Evolutionary conservation across 1,140 invertebrate species (phyloP).

Genomic region (Brachystomella parvula): DNA sequence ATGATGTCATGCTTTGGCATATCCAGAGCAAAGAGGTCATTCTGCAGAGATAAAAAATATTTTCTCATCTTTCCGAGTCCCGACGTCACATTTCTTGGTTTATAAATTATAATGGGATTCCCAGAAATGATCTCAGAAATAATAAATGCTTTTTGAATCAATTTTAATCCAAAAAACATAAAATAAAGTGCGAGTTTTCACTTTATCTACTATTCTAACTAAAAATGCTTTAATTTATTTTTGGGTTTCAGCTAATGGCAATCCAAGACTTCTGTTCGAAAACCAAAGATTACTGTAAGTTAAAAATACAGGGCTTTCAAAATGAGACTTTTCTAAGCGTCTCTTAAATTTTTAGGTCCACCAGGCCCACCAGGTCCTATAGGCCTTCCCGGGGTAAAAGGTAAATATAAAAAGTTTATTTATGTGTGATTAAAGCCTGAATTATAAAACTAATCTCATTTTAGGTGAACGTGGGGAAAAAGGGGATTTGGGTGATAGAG

Average conservation of each 20-base stretch:
- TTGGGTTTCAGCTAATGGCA: slow-evolving; percentile 52
- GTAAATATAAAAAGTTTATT: slow-evolving; percentile 13
- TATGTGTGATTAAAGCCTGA: neutral
- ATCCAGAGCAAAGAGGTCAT: no score
- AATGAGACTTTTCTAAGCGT: neutral
- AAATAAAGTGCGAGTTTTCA: no score
- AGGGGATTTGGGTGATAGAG: slow-evolving; percentile 54
- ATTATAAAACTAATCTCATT: neutral
- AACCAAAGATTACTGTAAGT: slow-evolving; percentile 66
- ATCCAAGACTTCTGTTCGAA: slow-evolving; percentile 66
- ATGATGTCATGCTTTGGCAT: no score
- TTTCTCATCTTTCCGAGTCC: no score
- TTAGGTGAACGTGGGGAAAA: slow-evolving; percentile 40
- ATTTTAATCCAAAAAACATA: no score
- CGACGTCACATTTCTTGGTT: neutral
- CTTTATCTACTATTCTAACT: neutral
- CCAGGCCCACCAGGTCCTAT: slow-evolving; percentile 34
- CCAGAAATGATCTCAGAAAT: no score
- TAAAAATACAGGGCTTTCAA: neutral
- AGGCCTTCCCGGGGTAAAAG: slow-evolving; percentile 37
- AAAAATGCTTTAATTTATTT: neutral
- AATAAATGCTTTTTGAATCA: no score
- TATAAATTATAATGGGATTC: neutral
- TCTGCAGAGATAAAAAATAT: no score
- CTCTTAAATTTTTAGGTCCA: slow-evolving; percentile 33